Conservation (phyloP, 2,888 invertebrate species). For the Drosophila paucipuncta region DNA sequence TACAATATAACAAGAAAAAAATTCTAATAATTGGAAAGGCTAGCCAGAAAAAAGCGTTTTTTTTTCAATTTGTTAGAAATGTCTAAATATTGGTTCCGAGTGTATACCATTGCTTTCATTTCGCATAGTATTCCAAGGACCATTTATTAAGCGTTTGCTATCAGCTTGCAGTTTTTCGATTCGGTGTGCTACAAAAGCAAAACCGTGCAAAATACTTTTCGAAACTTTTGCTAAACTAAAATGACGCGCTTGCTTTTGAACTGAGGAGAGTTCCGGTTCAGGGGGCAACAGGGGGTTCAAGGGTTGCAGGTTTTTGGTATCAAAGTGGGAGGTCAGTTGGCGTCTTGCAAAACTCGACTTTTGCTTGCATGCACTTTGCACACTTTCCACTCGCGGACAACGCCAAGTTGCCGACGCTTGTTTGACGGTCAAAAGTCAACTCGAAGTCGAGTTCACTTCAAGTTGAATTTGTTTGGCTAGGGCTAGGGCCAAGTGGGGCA, state of each 20-base stretch:
- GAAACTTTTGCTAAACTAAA: conserved; percentile 70
- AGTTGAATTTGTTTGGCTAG: conserved; percentile 79
- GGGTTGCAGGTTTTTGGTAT: conserved; percentile 37
- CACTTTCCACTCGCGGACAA: conserved; percentile 39
- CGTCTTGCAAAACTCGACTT: conserved; percentile 75
- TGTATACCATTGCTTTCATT: conserved; percentile 4
- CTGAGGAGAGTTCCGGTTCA: not conserved
- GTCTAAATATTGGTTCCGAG: not conserved
- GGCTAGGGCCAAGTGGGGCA: conserved; percentile 62
- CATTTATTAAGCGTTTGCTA: conserved; percentile 76
- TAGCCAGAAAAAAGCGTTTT: not conserved
- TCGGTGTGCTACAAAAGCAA: not conserved
- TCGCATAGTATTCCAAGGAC: conserved; percentile 35
- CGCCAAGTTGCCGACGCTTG: conserved; percentile 60
- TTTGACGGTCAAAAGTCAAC: conserved; percentile 82
- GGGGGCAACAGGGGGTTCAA: conserved; percentile 7
- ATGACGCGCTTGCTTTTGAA: conserved; percentile 32
- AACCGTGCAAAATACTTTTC: conserved; percentile 73
- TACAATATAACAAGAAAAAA: not conserved
- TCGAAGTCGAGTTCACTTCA: conserved; percentile 81
- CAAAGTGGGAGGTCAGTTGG: conserved; percentile 70
- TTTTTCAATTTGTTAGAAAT: not conserved
- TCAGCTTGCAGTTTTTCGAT: conserved; percentile 55
- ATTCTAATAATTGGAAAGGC: not conserved
- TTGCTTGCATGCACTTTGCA: conserved; percentile 80